These are phyloP conservation scores for Oryctes rhinoceros DNA, from an alignment of 1,140 invertebrate species.

Conservation along the genomic window DNA sequence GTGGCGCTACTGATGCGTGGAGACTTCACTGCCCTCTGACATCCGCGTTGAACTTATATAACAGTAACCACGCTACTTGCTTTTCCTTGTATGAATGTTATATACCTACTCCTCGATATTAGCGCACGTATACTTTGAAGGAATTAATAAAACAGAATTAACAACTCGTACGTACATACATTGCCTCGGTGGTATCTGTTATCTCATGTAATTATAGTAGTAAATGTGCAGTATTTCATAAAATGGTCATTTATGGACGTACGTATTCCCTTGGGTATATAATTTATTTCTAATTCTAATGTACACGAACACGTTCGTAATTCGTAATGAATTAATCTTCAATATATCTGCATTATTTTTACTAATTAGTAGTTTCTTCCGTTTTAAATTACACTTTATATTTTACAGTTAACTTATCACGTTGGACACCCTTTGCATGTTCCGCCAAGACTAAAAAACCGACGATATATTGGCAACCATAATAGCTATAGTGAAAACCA, in stretches of 20 bases:
- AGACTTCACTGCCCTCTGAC: slow-evolving; percentile 45
- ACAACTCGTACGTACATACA: neutral
- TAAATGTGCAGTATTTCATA: slow-evolving; percentile 31
- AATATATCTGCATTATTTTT: neutral
- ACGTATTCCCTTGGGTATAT: neutral
- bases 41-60: slow-evolving; percentile 42
- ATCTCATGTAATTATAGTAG: slow-evolving; percentile 38
- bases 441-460: too few relatives aligned
- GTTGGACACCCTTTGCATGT: too few relatives aligned
- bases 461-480: too few relatives aligned
- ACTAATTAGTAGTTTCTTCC: neutral
- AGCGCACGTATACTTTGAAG: neutral
- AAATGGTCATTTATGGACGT: slow-evolving; percentile 7
- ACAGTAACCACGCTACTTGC: slow-evolving; percentile 45
- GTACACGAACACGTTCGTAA: neutral
- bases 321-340: neutral
- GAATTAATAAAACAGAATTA: slow-evolving; percentile 24
- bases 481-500: too few relatives aligned
- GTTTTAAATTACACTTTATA: neutral
- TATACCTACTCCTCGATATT: neutral
- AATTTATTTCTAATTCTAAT: slow-evolving; percentile 12
- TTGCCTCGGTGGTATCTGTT: neutral
- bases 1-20: slow-evolving; percentile 45
- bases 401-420: too few relatives aligned
- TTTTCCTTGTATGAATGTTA: slow-evolving; percentile 40